Evolutionary conservation across 1,140 invertebrate species (phyloP), one percentile per base, ranked within the genome.

Genomic region (Lasaia peninsularis): DNA sequence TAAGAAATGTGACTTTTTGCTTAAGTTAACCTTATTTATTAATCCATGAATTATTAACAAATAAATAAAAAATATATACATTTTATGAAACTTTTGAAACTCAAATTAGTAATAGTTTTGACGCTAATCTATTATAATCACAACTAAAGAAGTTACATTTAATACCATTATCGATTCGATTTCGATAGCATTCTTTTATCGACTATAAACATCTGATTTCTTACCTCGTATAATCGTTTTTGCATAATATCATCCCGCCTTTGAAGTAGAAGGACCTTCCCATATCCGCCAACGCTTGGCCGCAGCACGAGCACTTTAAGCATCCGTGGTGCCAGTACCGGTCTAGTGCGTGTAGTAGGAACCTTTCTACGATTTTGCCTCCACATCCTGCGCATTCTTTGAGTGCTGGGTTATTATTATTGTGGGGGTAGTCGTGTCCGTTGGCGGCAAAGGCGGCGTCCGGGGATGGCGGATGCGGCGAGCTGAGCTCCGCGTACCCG

Each of bases 251-350:
- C 95, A 98, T 96, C 69, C 95, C 95, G 53, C 94, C 93, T 90
- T 95, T 96, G 73, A 95, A 95, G 90, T 96, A 98, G 90, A 96
- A 98, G 63, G 96, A 96, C 40, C 92, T 91, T 37, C 96, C 96
- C 75, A 98, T 94, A 74, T 98, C 96, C 58, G 95, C 96, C 59
- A 98, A 91, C 75, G 94, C 93, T 56, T 94, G 94, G 54, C 93
- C 93, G 88, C 97, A 98, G 84, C 93, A 96, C 66, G 95, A 92
- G 90, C 97, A 98, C 89, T 98, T 98, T 69, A 98, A 92, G 89
- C 97, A 98, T 63, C 93, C 93, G 88, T 96, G 93, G 91, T 98
- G 96, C 97, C 97, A 98, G 89, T 96, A 98, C 77, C 96, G 92
- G 90, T 98, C 96, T 78, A 97, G 90, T 50, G 96, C 96, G 84